Evolutionary conservation across 2,113 vertebrate species (phyloP).

Genomic region (Cepphus grylle): DNA sequence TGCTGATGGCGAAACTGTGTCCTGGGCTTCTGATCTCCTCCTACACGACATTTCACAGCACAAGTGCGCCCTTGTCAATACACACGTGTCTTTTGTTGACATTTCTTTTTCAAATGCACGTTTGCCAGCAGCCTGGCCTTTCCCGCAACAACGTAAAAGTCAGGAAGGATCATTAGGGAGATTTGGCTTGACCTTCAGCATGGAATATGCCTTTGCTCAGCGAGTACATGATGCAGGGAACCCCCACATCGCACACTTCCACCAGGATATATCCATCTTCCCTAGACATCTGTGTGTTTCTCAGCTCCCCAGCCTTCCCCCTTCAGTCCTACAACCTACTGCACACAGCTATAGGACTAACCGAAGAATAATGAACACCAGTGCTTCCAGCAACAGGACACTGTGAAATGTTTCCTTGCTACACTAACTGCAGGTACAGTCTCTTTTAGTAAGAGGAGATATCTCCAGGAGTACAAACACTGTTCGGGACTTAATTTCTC

Average conservation of each 20-base stretch:
- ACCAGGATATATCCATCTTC: background rate
- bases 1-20: background rate
- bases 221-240: background rate
- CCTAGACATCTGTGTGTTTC: too few species aligned
- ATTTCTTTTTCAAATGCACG: background rate
- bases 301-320: rapidly evolving
- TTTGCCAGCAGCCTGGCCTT: background rate
- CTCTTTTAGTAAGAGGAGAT: background rate
- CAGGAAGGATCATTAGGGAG: background rate
- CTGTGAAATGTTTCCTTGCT: too few species aligned
- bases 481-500: background rate
- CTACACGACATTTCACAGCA: background rate
- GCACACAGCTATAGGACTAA: background rate
- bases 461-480: background rate
- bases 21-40: background rate
- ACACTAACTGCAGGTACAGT: background rate
- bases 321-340: background rate
- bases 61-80: background rate
- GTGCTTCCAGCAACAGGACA: background rate
- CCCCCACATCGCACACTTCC: rapidly evolving
- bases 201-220: background rate
- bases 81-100: background rate
- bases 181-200: background rate
- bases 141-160: background rate
- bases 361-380: background rate